A percentile compares a stretch with the other conserved stretches of the same genome.
Conservation (phyloP, 2,113 vertebrate genomes). For the Thunnus maccoyii region DNA sequence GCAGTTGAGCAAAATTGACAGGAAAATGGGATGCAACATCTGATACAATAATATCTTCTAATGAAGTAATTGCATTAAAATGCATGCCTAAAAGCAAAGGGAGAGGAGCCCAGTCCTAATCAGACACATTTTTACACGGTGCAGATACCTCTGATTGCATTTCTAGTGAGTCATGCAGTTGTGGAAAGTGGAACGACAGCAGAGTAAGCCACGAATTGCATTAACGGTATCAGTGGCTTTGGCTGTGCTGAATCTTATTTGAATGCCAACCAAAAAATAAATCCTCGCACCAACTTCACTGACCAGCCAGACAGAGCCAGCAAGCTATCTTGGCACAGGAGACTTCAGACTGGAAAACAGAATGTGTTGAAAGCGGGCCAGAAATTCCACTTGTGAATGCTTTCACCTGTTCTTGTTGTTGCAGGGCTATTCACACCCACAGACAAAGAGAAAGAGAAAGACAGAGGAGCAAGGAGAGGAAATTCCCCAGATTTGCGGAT, state of each 20-base stretch:
- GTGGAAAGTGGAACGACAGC: slow-evolving; percentile 1
- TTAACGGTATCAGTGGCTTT: slow-evolving; percentile 6
- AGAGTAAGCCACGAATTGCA: not conserved
- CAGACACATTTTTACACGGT: not conserved
- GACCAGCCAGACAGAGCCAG: slow-evolving; percentile 32
- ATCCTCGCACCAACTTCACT: not conserved
- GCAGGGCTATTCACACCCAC: slow-evolving; percentile 39
- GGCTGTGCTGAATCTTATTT: not conserved
- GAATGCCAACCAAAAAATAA: slow-evolving; percentile 31
- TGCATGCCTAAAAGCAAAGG: not conserved
- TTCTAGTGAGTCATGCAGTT: slow-evolving; percentile 2
- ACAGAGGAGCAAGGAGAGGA: slow-evolving; percentile 5
- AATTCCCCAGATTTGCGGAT: slow-evolving; percentile 34
- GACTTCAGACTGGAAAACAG: slow-evolving; percentile 57
- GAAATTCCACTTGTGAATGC: slow-evolving; percentile 75
- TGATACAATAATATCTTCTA: slow-evolving; percentile 51
- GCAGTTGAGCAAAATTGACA: slow-evolving; percentile 49
- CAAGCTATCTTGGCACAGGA: slow-evolving; percentile 41
- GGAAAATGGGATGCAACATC: slow-evolving; percentile 48
- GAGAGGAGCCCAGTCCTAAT: not conserved
- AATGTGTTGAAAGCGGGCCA: slow-evolving; percentile 72
- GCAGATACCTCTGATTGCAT: not conserved
- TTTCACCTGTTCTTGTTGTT: slow-evolving; percentile 76
- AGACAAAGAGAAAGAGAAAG: slow-evolving; percentile 11
- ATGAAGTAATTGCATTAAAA: slow-evolving; percentile 31